Conservation (phyloP, 2,797 vertebrate genomes). For the Muscicapa striata region DNA sequence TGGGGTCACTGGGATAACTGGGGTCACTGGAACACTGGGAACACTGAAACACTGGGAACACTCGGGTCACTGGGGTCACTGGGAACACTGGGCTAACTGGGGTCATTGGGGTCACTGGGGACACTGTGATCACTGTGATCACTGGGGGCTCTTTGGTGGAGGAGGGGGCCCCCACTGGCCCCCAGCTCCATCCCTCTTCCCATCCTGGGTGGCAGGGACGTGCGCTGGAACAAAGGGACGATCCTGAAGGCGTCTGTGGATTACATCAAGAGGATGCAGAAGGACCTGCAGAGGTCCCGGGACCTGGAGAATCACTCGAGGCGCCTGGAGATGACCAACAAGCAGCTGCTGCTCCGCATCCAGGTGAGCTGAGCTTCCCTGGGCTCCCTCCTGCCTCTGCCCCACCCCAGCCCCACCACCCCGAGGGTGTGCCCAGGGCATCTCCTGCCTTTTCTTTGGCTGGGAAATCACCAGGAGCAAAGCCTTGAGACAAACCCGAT, state of each 20-base stretch:
- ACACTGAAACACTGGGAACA: no score
- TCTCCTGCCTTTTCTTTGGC: background rate
- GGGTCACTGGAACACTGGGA: no score
- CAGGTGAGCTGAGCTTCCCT: conserved; percentile 79
- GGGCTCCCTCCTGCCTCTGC: background rate
- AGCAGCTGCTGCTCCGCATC: conserved; percentile 93
- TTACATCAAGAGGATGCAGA: conserved; percentile 98
- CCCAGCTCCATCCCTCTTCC: background rate
- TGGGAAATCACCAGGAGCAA: background rate
- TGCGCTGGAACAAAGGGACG: conserved; percentile 99
- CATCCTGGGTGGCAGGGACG: conserved; percentile 79
- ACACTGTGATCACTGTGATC: no score
- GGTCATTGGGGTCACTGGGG: no score
- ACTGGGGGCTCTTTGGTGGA: no score
- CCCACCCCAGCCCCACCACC: background rate
- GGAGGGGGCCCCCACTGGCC: background rate
- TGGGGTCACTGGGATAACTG: no score
- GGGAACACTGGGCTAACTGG: no score
- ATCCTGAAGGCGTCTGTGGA: conserved; percentile 96
- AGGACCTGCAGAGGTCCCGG: conserved; percentile 89
- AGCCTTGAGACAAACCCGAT: background rate
- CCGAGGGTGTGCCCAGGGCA: background rate
- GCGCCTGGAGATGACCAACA: conserved; percentile 94
- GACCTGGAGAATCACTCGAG: conserved; percentile 95
- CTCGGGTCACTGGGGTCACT: no score